Evolutionary conservation across 2,113 vertebrate genomes (phyloP).

Genomic region (Peromyscus polionotus): DNA sequence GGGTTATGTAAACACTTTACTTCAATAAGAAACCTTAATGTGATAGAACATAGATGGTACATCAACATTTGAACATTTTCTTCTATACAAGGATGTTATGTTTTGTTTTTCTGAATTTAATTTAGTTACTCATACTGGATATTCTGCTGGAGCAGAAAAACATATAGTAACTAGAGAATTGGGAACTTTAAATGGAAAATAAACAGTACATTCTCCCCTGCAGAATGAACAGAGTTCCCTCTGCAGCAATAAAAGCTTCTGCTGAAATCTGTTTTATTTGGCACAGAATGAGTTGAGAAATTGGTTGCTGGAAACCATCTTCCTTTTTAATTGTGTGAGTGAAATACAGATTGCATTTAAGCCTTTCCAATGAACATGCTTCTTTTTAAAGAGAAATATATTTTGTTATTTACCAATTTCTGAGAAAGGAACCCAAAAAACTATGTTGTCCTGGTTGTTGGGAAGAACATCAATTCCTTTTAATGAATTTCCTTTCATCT

Average conservation of each 20-base stretch:
- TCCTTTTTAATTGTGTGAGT: neutral
- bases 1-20: neutral
- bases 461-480: conserved; percentile 88
- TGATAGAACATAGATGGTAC: neutral
- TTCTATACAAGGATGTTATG: neutral
- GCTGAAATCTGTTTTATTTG: conserved; percentile 65
- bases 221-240: conserved; percentile 13
- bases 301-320: neutral
- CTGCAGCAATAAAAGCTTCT: conserved; percentile 20
- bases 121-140: neutral
- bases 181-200: conserved; percentile 51
- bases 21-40: conserved; percentile 38
- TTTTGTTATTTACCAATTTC: conserved; percentile 85
- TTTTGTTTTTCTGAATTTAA: neutral
- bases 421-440: conserved; percentile 83
- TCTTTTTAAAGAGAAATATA: conserved; percentile 53
- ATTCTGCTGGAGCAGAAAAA: neutral
- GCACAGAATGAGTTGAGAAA: conserved; percentile 4
- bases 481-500: conserved; percentile 89
- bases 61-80: neutral
- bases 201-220: neutral
- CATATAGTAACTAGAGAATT: conserved; percentile 4
- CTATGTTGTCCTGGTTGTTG: conserved; percentile 67
- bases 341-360: conserved; percentile 41
- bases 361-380: neutral